These are phyloP conservation scores for Gastrophysa polygoni DNA, from an alignment of 2,888 invertebrate genomes.

Conservation along the genomic window DNA sequence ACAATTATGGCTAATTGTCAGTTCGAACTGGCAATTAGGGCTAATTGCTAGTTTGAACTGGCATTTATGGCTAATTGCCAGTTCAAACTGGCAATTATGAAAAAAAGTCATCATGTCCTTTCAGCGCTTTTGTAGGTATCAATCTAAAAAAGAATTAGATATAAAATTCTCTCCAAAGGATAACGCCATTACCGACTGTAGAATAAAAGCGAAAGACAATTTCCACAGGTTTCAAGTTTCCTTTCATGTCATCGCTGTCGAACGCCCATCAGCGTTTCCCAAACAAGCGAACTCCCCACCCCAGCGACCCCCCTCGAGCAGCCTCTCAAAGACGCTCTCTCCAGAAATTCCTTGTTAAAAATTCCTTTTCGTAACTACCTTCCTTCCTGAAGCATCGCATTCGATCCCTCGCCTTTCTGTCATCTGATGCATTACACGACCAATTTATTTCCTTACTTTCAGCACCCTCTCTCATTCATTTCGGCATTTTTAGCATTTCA, in stretches of 20 bases:
- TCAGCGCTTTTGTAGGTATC: no score
- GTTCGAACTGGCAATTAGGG: no score
- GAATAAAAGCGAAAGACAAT: no score
- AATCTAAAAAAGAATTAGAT: no score
- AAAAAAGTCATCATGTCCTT: no score
- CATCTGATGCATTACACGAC: slow-evolving; percentile 28
- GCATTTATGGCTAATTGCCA: no score
- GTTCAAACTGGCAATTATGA: no score
- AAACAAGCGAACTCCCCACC: background rate
- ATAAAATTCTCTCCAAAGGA: no score
- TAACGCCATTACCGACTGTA: slow-evolving; percentile 17
- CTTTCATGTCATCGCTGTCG: background rate
- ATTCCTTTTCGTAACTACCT: slow-evolving; percentile 28
- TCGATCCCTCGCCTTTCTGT: slow-evolving; percentile 22
- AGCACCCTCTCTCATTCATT: slow-evolving; percentile 29
- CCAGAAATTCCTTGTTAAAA: slow-evolving; percentile 23
- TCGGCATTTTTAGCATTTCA: slow-evolving; percentile 17
- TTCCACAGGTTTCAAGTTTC: background rate
- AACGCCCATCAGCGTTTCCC: background rate
- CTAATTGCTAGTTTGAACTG: no score
- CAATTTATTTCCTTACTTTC: slow-evolving; percentile 36
- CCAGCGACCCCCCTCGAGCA: background rate
- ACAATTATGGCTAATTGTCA: no score
- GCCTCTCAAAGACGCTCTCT: background rate
- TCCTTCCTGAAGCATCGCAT: slow-evolving; percentile 19